A percentile compares a stretch with the other conserved stretches of the same genome.
Conservation (phyloP, 2,797 vertebrate genomes). For the Onychomys arenicola region DNA sequence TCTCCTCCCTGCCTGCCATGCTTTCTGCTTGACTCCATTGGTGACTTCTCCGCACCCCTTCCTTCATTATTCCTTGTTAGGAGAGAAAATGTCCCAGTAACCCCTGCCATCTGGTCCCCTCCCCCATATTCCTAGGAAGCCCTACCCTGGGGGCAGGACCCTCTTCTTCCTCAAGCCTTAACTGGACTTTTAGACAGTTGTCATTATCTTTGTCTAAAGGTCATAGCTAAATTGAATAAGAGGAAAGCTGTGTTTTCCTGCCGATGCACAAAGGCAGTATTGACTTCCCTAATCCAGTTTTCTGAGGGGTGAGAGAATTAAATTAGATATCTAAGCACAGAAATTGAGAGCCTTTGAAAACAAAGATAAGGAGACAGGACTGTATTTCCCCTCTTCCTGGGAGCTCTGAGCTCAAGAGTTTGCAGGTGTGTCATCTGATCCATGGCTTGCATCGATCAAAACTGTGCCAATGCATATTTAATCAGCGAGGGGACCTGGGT, state of each 20-base stretch:
- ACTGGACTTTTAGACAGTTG: slow-evolving; percentile 91
- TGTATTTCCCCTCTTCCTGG: slow-evolving; percentile 90
- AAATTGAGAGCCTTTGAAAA: slow-evolving; percentile 93
- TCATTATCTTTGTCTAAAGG: slow-evolving; percentile 93
- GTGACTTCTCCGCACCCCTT: neutral
- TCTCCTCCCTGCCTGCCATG: neutral
- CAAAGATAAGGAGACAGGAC: slow-evolving; percentile 91
- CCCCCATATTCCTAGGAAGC: slow-evolving; percentile 44
- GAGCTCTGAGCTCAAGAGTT: slow-evolving; percentile 93
- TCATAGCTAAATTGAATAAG: slow-evolving; percentile 93
- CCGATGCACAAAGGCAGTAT: slow-evolving; percentile 92
- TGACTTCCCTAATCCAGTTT: slow-evolving; percentile 94
- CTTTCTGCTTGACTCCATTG: neutral
- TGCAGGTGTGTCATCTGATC: slow-evolving; percentile 96
- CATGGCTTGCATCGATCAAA: slow-evolving; percentile 97
- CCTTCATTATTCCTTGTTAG: neutral
- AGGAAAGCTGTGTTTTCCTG: slow-evolving; percentile 92
- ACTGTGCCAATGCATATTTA: slow-evolving; percentile 98
- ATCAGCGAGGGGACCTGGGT: slow-evolving; percentile 95
- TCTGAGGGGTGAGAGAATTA: slow-evolving; percentile 94
- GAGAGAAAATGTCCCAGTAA: slow-evolving; percentile 22
- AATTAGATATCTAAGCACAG: slow-evolving; percentile 94
- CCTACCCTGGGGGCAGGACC: slow-evolving; percentile 76
- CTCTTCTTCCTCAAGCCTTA: slow-evolving; percentile 86
- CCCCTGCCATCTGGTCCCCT: slow-evolving; percentile 33